phyloP scores from a whole-genome alignment of 2,888 invertebrate genomes.

The Caenorhabditis sp. region DNA sequence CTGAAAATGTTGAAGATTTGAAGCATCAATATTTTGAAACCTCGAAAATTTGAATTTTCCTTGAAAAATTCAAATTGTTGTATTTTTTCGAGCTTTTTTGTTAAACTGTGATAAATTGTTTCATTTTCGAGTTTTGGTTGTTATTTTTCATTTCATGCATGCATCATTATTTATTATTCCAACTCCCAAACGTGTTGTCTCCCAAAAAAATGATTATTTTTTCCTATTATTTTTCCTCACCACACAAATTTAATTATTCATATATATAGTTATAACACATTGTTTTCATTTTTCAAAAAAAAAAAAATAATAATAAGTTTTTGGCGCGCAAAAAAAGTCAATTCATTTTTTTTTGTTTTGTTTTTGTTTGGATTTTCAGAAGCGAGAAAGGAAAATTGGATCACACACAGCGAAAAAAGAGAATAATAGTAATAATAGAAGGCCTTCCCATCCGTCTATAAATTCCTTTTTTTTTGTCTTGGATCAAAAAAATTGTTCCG shows the following conservation, averaged over 20 bases:
- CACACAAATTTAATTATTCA: not conserved
- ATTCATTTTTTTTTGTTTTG: no score
- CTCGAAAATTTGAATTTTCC: not conserved
- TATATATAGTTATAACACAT: not conserved
- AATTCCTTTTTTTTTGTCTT: no score
- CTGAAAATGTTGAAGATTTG: not conserved
- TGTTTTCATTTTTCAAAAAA: not conserved
- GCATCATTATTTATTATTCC: no score
- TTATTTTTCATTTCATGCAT: not conserved
- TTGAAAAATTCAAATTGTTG: not conserved
- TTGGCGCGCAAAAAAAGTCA: no score
- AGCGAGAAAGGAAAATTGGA: no score
- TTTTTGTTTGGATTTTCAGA: no score
- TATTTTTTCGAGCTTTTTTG: not conserved
- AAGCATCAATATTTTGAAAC: slow-evolving; percentile 3
- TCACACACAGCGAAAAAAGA: no score
- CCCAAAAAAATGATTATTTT: slow-evolving; percentile 2
- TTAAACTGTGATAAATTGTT: not conserved
- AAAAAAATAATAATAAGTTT: no score
- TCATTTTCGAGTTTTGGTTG: not conserved
- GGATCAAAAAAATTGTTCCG: no score
- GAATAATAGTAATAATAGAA: no score
- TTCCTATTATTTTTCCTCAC: not conserved
- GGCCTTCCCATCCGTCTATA: no score
- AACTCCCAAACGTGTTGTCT: not conserved